phyloP scores from a whole-genome alignment of 2,113 vertebrate species.

The Paradisaea rubra region DNA sequence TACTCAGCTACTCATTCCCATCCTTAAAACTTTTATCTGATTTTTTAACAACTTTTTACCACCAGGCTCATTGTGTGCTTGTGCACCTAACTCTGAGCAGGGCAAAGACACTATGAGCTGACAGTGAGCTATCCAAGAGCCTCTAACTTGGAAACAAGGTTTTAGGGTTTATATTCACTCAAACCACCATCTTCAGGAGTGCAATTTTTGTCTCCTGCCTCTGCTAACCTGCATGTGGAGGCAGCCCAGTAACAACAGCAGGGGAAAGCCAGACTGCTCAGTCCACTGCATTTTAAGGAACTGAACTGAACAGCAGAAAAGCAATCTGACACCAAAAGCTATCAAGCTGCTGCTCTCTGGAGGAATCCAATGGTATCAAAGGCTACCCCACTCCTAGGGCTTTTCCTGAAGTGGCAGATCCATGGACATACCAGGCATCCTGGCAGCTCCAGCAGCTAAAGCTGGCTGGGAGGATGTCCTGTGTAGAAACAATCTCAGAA shows the following conservation, averaged over 20 bases:
- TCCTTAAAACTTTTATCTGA: background rate
- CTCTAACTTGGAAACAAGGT: background rate
- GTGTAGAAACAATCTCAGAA: background rate
- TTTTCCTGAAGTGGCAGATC: background rate
- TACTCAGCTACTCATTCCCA: background rate
- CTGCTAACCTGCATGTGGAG: background rate
- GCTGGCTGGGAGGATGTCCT: background rate
- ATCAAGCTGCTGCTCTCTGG: background rate
- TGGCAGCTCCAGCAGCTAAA: background rate
- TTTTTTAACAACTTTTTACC: background rate
- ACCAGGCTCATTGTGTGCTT: background rate
- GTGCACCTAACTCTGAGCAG: background rate
- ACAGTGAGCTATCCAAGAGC: background rate
- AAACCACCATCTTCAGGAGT: background rate
- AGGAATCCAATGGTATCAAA: accelerated
- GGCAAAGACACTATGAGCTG: background rate
- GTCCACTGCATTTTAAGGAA: background rate
- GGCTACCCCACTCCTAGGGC: background rate
- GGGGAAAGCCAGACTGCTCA: background rate
- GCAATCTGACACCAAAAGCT: background rate
- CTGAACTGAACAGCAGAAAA: background rate
- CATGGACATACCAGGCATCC: background rate
- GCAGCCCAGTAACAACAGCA: background rate
- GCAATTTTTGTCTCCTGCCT: background rate
- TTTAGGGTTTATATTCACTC: background rate